Evolutionary conservation across 1,140 invertebrate species (phyloP).

Genomic region (Drosophila truncata): DNA sequence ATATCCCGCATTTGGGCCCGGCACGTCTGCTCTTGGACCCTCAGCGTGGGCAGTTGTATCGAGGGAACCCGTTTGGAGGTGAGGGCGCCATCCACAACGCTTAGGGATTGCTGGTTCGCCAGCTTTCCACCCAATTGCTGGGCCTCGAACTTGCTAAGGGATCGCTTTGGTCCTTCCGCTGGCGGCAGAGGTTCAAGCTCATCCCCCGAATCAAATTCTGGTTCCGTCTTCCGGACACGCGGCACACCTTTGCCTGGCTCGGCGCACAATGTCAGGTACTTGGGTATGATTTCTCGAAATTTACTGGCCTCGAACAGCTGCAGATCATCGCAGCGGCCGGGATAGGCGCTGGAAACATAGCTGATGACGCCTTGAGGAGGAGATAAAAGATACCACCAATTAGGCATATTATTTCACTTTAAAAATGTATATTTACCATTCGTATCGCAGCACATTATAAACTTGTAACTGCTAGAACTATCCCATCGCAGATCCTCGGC

Average conservation of each 20-base stretch:
- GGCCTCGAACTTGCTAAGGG: slow-evolving; percentile 61
- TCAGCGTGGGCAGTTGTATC: slow-evolving; percentile 70
- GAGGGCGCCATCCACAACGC: slow-evolving; percentile 63
- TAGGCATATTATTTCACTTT: background rate
- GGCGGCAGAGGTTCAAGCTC: slow-evolving; percentile 33
- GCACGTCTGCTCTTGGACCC: slow-evolving; percentile 67
- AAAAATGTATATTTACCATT: slow-evolving; percentile 49
- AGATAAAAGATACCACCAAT: background rate
- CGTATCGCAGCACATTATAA: slow-evolving; percentile 75
- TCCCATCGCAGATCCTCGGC: slow-evolving; percentile 49
- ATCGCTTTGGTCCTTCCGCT: slow-evolving; percentile 5
- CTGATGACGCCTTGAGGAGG: slow-evolving; percentile 66
- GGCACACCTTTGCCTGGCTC: slow-evolving; percentile 73
- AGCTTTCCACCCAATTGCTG: slow-evolving; percentile 63
- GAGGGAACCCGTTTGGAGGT: slow-evolving; percentile 63
- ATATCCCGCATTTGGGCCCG: slow-evolving; percentile 67
- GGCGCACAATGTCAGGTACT: slow-evolving; percentile 73
- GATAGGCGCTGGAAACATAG: slow-evolving; percentile 74
- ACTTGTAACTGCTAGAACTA: slow-evolving; percentile 74
- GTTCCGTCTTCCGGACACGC: slow-evolving; percentile 12
- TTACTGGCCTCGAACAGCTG: slow-evolving; percentile 73
- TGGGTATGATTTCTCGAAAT: slow-evolving; percentile 72
- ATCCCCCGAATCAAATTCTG: slow-evolving; percentile 18
- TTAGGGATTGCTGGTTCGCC: slow-evolving; percentile 66
- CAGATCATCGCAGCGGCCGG: slow-evolving; percentile 75